These are phyloP conservation scores for Theocolax elegans DNA, from an alignment of 1,140 invertebrate species.

Conservation along the genomic window DNA sequence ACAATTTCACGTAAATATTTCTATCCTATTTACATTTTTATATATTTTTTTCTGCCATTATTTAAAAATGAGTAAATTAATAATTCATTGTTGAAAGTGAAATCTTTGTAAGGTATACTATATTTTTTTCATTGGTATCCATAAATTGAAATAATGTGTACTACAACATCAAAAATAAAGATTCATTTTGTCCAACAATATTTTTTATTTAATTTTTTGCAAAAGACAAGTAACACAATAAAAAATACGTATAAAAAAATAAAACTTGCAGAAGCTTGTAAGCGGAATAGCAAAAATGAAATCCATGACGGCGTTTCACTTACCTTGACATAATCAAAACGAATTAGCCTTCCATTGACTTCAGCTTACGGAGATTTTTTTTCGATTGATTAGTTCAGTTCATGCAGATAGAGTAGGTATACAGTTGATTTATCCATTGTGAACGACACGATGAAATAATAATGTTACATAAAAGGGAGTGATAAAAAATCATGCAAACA, in stretches of 20 bases:
- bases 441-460: conserved; percentile 58
- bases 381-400: conserved; percentile 54
- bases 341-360: not conserved
- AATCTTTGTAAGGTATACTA: too few species aligned
- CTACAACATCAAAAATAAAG: too few species aligned
- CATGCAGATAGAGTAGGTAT: conserved; percentile 54
- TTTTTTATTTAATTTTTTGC: too few species aligned
- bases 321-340: conserved; percentile 29
- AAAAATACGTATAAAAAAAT: not conserved
- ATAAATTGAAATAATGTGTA: too few species aligned
- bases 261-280: conserved; percentile 20
- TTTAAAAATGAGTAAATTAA: too few species aligned
- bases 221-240: not conserved
- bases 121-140: too few species aligned
- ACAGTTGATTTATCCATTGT: conserved; percentile 23
- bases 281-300: conserved; percentile 31
- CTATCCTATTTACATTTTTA: too few species aligned
- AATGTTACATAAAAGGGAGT: conserved; percentile 14
- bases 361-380: conserved; percentile 44
- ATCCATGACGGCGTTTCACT: conserved; percentile 35
- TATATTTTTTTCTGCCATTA: too few species aligned
- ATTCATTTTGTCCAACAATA: too few species aligned
- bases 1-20: too few species aligned
- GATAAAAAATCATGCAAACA: conserved; percentile 52
- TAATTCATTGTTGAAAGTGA: too few species aligned